Percentiles rank a stretch among this genome's conserved stretches.
These are phyloP conservation scores for Heliconius erato DNA, from an alignment of 2,888 invertebrate genomes.

Conservation along the genomic window DNA sequence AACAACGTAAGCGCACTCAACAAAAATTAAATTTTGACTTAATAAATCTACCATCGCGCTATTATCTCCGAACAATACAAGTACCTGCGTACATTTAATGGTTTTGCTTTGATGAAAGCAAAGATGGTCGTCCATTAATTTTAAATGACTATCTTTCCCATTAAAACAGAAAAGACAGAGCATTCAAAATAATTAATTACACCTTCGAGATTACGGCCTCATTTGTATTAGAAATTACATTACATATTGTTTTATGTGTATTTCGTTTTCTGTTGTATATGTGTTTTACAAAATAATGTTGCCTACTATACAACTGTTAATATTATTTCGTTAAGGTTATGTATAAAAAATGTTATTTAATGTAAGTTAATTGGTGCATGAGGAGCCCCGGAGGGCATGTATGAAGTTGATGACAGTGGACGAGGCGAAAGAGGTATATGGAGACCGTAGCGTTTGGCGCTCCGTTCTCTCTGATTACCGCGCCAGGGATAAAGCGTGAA, in stretches of 20 bases:
- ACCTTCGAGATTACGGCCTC: slow-evolving; percentile 60
- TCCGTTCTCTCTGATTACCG: too few relatives aligned
- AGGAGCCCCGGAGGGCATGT: too few relatives aligned
- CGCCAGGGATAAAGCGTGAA: too few relatives aligned
- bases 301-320: background rate
- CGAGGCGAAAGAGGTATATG: too few relatives aligned
- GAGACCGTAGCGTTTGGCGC: too few relatives aligned
- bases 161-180: slow-evolving; percentile 67
- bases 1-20: background rate
- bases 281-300: background rate
- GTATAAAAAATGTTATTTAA: too few relatives aligned
- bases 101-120: slow-evolving; percentile 68
- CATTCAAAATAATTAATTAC: slow-evolving; percentile 73
- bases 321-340: background rate
- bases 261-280: background rate
- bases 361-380: too few relatives aligned
- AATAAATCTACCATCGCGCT: slow-evolving; percentile 36
- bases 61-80: slow-evolving; percentile 46
- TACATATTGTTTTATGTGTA: slow-evolving; percentile 12
- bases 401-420: too few relatives aligned
- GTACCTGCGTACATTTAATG: slow-evolving; percentile 66
- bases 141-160: slow-evolving; percentile 72
- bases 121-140: slow-evolving; percentile 72
- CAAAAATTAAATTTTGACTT: slow-evolving; percentile 11
- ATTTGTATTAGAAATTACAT: slow-evolving; percentile 49